Base-by-base conservation (phyloP, 2,888 invertebrate genomes). In the Sinelater perroti region DNA sequence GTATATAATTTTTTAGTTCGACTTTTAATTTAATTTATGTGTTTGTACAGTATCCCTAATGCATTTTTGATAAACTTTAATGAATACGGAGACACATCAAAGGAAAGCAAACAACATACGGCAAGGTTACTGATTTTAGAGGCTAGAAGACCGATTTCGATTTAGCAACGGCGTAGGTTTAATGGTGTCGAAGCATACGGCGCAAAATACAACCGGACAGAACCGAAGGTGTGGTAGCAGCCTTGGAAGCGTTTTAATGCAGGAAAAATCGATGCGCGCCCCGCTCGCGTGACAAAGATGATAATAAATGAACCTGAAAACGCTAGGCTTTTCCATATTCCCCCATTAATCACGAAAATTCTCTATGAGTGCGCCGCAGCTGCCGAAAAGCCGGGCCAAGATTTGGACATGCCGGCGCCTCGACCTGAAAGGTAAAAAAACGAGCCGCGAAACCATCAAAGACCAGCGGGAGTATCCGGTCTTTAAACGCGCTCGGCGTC, bases 201-300 rank as follows among this genome's bases (percentile, higher is more conserved):
- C 31, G 35, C 26, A 50, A 36, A 50, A 56, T 50, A 42, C 28
- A 35, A 31, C 31, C 44, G 52, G 10, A 52, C 35, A 62, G 67
- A 67, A 24, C 59, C 63, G 47, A 56, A 73, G 72, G 72, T 71
- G 72, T 69, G 72, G 67, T 69, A 62, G 61, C 58, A 54, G 58
- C 65, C 66, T 61, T 56, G 46, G 58, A 47, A 18, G 36, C 57
- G 67, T 68, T 71, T 70, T 70, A 71, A 70, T 70, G 69, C 64
- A 67, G 71, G 69, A 69, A 73, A 73, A 74, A 75, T 75, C 74
- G 68, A 75, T 75, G 70, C 65, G 62, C 62, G 63, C 63, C 65
- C 46, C 57, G 70, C 62, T 75, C 67, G 75, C 75, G 75, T 75
- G 75, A 74, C 73, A 71, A 66, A 70, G 66, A 70, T 70, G 70